A percentile compares a stretch with the other conserved stretches of the same genome.
These are phyloP conservation scores for Diogma glabrata DNA, from an alignment of 2,888 invertebrate species.

Conservation along the genomic window DNA sequence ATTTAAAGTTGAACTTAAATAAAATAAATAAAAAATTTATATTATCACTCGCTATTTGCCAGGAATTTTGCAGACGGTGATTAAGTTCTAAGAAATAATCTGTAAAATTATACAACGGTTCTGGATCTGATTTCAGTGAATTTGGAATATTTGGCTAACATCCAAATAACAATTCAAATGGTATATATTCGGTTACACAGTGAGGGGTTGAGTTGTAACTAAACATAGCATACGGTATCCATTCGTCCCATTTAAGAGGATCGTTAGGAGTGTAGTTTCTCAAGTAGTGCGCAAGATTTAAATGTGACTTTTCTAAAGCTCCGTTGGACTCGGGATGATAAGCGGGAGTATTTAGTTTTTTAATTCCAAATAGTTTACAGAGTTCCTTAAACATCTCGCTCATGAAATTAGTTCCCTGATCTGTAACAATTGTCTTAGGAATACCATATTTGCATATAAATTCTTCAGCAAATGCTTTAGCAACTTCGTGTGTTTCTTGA, in stretches of 20 bases:
- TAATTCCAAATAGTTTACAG: no score
- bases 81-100: not conserved
- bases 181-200: not conserved
- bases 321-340: not conserved
- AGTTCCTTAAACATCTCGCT: not conserved
- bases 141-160: not conserved
- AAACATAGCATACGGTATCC: not conserved
- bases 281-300: not conserved
- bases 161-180: not conserved
- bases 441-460: not conserved
- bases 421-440: not conserved
- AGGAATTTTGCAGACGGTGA: not conserved
- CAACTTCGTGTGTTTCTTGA: slow-evolving; percentile 24
- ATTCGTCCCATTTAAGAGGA: not conserved
- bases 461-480: slow-evolving; percentile 10
- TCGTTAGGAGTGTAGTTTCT: not conserved
- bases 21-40: no score
- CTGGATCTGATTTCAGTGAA: not conserved
- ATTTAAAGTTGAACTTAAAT: no score
- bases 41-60: not conserved
- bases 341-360: not conserved
- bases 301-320: not conserved
- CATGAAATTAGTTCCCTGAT: not conserved
- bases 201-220: not conserved
- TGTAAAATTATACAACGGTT: not conserved